phyloP scores from a whole-genome alignment of 35 echinoderm and acorn worm species.

The Anneissia japonica region DNA sequence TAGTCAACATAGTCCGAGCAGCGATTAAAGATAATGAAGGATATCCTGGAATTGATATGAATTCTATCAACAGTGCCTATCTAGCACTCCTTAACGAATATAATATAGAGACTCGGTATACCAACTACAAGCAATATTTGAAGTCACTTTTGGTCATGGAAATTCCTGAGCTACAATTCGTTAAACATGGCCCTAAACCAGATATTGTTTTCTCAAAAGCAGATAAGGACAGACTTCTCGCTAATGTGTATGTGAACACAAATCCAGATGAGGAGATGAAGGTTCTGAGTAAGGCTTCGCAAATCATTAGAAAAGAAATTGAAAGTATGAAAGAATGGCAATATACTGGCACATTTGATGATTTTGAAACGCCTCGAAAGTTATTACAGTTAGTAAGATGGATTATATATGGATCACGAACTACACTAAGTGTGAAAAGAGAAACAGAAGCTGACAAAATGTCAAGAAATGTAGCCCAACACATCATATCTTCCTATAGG shows the following conservation, averaged over 20 bases:
- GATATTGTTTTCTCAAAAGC: neutral
- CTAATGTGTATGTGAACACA: neutral
- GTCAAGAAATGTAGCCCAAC: constrained; percentile 11
- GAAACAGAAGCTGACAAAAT: neutral
- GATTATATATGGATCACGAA: neutral
- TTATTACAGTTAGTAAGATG: neutral
- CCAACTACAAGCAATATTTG: constrained; percentile 1
- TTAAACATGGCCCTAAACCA: neutral
- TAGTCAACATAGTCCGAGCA: constrained; percentile 2
- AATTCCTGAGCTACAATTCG: neutral
- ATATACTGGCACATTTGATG: neutral
- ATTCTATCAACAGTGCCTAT: constrained; percentile 17
- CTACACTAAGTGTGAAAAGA: neutral
- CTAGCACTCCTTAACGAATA: neutral
- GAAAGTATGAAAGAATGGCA: neutral
- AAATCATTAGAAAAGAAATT: constrained; percentile 6
- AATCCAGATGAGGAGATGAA: neutral
- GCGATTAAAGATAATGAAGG: constrained; percentile 3
- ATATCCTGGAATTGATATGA: constrained; percentile 15
- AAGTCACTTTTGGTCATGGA: neutral
- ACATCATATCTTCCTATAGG: neutral
- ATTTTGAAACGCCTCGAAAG: neutral
- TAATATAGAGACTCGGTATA: neutral
- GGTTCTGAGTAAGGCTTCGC: neutral
- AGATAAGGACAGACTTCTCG: neutral